Evolutionary conservation across 2,888 invertebrate species (phyloP).

Genomic region (Erebia ligea): DNA sequence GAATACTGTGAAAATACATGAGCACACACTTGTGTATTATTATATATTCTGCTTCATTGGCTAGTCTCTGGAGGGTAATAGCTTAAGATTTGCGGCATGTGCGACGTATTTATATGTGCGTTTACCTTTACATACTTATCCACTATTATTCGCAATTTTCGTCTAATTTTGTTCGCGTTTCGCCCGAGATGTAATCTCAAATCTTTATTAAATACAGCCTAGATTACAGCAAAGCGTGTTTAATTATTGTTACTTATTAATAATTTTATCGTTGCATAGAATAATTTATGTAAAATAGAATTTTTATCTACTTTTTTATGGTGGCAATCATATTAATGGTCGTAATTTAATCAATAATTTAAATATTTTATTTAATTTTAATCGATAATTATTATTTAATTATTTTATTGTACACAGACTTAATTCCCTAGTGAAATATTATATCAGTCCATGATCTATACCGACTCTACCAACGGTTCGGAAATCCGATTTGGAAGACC

Average conservation of each 20-base stretch:
- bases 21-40: no score
- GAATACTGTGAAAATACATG: no score
- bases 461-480: no score
- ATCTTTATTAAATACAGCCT: conserved; percentile 10
- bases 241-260: background rate
- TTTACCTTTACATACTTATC: background rate
- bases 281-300: background rate
- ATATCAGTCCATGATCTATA: no score
- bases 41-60: no score
- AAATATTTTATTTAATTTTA: no score
- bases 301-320: background rate
- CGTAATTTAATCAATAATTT: background rate
- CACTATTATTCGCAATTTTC: background rate
- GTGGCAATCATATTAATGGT: background rate
- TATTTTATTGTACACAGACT: no score
- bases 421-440: no score
- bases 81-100: background rate
- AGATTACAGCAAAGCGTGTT: background rate
- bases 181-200: conserved; percentile 1
- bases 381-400: no score
- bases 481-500: no score
- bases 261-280: background rate
- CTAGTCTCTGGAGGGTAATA: no score
- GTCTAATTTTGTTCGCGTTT: conserved; percentile 9
- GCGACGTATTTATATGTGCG: background rate